These are phyloP conservation scores for Nematopogon swammerdamellus DNA, from an alignment of 2,888 invertebrate genomes.

Conservation along the genomic window DNA sequence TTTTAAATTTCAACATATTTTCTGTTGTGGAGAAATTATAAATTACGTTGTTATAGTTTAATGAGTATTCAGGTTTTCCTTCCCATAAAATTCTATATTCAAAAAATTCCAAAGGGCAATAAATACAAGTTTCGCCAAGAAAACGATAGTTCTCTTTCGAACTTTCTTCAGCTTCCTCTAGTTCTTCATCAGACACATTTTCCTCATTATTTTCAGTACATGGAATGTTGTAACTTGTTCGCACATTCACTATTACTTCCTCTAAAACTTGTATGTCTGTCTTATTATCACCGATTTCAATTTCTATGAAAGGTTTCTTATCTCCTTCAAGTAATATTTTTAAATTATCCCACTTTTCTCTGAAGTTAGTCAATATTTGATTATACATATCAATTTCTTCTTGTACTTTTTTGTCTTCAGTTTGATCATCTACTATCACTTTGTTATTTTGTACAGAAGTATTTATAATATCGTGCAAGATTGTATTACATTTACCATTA, in stretches of 20 bases:
- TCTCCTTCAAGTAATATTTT: constrained; percentile 38
- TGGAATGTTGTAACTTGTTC: constrained; percentile 27
- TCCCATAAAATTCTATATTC: constrained; percentile 54
- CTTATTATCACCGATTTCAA: constrained; percentile 45
- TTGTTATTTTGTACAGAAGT: too few relatives aligned
- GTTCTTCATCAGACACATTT: constrained; percentile 18
- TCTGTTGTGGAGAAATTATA: constrained; percentile 51
- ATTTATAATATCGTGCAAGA: too few relatives aligned
- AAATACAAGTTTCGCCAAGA: constrained; percentile 56
- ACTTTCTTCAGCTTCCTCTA: constrained; percentile 21
- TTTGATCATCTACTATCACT: constrained; percentile 14
- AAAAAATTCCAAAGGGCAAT: constrained; percentile 60
- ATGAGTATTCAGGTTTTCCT: constrained; percentile 55
- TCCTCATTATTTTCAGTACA: constrained; percentile 25
- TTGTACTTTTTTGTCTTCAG: constrained; percentile 18
- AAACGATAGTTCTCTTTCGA: constrained; percentile 23
- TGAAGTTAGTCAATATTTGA: background rate
- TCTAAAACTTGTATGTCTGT: constrained; percentile 32
- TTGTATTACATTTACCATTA: too few relatives aligned
- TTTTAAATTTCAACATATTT: constrained; percentile 44
- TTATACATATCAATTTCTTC: constrained; percentile 17
- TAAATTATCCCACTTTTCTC: constrained; percentile 30
- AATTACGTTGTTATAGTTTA: constrained; percentile 48
- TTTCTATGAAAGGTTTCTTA: constrained; percentile 31
- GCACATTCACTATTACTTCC: constrained; percentile 30